These are phyloP conservation scores for Elephas maximus DNA, from an alignment of 2,113 vertebrate species.

Conservation along the genomic window DNA sequence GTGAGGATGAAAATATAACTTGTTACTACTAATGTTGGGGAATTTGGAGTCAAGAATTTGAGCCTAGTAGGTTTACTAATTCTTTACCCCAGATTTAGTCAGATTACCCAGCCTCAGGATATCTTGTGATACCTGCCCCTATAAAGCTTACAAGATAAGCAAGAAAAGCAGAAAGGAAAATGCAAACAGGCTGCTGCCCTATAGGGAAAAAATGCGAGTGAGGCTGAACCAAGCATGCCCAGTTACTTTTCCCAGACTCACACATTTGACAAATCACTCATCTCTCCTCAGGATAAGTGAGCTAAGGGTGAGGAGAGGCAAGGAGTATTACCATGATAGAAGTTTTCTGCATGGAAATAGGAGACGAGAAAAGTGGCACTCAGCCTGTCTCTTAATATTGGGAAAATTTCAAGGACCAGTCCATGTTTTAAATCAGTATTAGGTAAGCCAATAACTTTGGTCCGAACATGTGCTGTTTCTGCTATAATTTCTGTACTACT, in stretches of 20 bases:
- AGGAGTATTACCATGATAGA: background rate
- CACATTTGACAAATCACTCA: background rate
- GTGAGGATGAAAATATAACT: background rate
- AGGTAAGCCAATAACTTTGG: background rate
- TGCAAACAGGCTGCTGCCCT: background rate
- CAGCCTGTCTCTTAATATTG: background rate
- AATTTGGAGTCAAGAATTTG: background rate
- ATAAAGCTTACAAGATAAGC: background rate
- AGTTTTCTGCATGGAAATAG: background rate
- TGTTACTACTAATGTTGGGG: background rate
- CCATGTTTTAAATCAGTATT: background rate
- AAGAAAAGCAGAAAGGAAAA: background rate
- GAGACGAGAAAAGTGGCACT: no score
- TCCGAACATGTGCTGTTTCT: background rate
- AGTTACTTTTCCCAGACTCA: background rate
- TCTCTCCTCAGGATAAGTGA: background rate
- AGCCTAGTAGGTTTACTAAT: background rate
- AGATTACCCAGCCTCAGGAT: background rate
- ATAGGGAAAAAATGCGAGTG: background rate
- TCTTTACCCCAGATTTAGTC: background rate
- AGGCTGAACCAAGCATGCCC: background rate
- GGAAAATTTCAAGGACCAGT: background rate
- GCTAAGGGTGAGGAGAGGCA: background rate
- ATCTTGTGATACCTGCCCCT: background rate
- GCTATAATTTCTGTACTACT: background rate